phyloP scores from a whole-genome alignment of 2,113 vertebrate genomes.

The Theristicus caerulescens region DNA sequence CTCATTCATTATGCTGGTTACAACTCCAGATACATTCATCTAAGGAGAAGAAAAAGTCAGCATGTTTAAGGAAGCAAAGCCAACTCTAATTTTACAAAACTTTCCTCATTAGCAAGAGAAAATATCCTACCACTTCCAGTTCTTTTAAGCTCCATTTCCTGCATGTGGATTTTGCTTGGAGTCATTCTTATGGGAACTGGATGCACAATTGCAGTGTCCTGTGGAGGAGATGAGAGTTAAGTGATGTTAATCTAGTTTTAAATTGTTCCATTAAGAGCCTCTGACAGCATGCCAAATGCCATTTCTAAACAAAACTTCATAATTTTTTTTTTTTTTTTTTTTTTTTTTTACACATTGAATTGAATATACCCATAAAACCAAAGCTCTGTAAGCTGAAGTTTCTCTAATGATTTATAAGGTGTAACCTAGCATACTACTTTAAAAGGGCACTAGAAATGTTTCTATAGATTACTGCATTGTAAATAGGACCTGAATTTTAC shows the following conservation, averaged over 20 bases:
- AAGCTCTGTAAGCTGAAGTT: neutral
- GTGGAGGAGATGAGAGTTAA: constrained; percentile 18
- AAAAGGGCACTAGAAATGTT: neutral
- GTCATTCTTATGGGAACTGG: constrained; percentile 99
- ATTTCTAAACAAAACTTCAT: neutral
- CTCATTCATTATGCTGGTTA: neutral
- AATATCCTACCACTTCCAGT: constrained; percentile 87
- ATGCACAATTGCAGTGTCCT: constrained; percentile 99
- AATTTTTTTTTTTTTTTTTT: neutral
- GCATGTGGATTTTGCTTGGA: constrained; percentile 99
- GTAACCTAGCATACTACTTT: neutral
- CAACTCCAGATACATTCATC: neutral
- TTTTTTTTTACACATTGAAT: neutral
- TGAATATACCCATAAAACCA: neutral
- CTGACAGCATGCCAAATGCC: neutral
- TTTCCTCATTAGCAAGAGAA: neutral
- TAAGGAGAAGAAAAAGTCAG: neutral
- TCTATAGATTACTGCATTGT: neutral
- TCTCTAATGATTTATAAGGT: neutral
- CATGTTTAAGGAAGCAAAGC: neutral
- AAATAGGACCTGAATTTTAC: neutral
- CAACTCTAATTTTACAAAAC: neutral
- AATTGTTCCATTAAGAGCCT: neutral
- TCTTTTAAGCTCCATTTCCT: constrained; percentile 99
- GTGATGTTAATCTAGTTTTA: neutral